These are phyloP conservation scores for Salmo trutta DNA, from an alignment of 2,797 vertebrate species.

Conservation along the genomic window DNA sequence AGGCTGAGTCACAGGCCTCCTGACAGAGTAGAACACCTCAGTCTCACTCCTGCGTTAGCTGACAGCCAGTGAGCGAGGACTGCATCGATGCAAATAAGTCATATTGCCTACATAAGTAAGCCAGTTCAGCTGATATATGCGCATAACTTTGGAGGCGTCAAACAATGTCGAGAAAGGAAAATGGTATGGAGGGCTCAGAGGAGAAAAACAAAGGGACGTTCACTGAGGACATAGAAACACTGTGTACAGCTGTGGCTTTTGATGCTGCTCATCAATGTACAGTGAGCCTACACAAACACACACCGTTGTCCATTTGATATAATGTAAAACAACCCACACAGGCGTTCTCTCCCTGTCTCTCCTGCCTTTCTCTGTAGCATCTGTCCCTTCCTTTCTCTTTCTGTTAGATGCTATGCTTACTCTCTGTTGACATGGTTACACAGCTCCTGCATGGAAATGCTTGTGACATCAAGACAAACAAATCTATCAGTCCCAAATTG, in stretches of 20 bases:
- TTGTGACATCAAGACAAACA: neutral
- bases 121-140: constrained; percentile 14
- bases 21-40: neutral
- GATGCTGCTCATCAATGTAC: neutral
- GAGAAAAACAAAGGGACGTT: neutral
- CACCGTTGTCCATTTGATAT: neutral
- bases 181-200: neutral
- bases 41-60: neutral
- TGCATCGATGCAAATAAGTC: neutral
- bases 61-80: constrained; percentile 1
- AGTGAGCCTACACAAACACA: neutral
- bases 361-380: neutral
- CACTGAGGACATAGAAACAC: constrained; percentile 13
- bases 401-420: neutral
- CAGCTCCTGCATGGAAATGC: neutral
- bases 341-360: neutral
- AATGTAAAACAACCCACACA: neutral
- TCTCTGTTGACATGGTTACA: constrained; percentile 6
- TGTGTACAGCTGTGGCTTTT: constrained; percentile 1
- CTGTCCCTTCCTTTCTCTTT: neutral
- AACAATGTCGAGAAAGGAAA: constrained; percentile 17
- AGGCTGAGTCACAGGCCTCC: neutral
- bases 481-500: constrained; percentile 15
- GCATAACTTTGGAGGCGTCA: constrained; percentile 11
- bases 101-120: neutral